A percentile compares a stretch with the other conserved stretches of the same genome.
Evolutionary conservation across 1,140 invertebrate genomes (phyloP).

Genomic region (Panagrolaimus sp.): DNA sequence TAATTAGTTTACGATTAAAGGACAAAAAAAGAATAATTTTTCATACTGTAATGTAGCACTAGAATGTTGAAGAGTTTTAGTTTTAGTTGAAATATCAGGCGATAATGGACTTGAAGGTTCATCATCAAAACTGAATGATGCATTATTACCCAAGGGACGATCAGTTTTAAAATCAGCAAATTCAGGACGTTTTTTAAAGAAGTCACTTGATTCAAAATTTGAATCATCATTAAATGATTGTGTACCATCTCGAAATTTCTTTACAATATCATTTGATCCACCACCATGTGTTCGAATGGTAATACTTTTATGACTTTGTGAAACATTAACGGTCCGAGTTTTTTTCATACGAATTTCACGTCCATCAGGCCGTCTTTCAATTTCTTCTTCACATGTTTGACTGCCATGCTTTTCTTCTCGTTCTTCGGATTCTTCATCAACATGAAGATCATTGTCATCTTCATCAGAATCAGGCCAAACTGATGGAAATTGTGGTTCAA

Average conservation of each 20-base stretch:
- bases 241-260: slow-evolving; percentile 17
- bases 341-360: slow-evolving; percentile 25
- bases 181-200: not conserved
- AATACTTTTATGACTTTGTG: slow-evolving; percentile 13
- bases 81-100: slow-evolving; percentile 21
- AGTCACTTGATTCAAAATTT: slow-evolving; percentile 17
- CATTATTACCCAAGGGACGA: not conserved
- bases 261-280: slow-evolving; percentile 18
- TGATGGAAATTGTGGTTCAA: slow-evolving; percentile 19
- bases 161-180: not conserved
- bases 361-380: slow-evolving; percentile 16
- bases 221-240: slow-evolving; percentile 22
- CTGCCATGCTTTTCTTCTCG: slow-evolving; percentile 19
- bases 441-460: slow-evolving; percentile 21
- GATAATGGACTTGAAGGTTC: slow-evolving; percentile 7
- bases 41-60: slow-evolving; percentile 27
- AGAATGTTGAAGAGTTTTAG: slow-evolving; percentile 23
- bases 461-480: slow-evolving; percentile 25
- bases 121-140: slow-evolving; percentile 13
- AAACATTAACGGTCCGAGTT: slow-evolving; percentile 18
- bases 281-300: slow-evolving; percentile 18
- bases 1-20: not conserved
- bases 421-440: slow-evolving; percentile 21
- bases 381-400: slow-evolving; percentile 23
- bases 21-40: not conserved